Evolutionary conservation across 2,888 invertebrate species (phyloP), one percentile per base, ranked within the genome.

Genomic region (Liodrosophila aerea): DNA sequence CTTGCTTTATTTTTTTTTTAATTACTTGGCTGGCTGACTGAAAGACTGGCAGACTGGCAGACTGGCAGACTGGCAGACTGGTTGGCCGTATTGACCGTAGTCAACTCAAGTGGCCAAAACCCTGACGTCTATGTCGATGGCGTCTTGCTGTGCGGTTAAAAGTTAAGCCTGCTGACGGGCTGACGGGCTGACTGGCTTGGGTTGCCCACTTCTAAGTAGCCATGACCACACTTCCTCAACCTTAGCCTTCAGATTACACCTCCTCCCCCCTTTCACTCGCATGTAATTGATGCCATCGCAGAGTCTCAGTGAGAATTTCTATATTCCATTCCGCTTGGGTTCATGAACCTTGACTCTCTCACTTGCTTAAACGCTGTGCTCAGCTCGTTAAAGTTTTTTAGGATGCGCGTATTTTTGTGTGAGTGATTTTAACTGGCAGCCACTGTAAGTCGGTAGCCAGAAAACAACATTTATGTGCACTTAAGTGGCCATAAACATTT

Each of bases 251-350:
- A 15, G 2, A 4, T n/a, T 33, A 7, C 27, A 22, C 39, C 33
- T 31, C 7, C 51, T 11, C 33, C 40, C 7, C 22, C 22, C 41
- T 51, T 46, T 22, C 44, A 16, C 54, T 75, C 62, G 60, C 82
- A 62, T 81, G 85, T 77, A 85, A 85, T 78, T 85, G 78, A 85
- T 56, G 85, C 76, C 68, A 49, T 58, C 51, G 64, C 62, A 33
- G 60, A 58, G 60, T 44, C 37, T 46, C 18, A 30, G 15, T 36
- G 39, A 22, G 18, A 44, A 49, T 40, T 39, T 54, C 59, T 15
- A 22, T 36, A 36, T 57, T 68, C n/a, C n/a, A n/a, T n/a, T n/a
- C n/a, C 41, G 41, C 27, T 7, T 37, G 49, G 56, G 78, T 85
- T 83, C 84, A 78, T 80, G 85, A 85, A 85, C 78, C 64, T 64